phyloP scores from a whole-genome alignment of 2,797 vertebrate species.

The Neosalanx taihuensis region DNA sequence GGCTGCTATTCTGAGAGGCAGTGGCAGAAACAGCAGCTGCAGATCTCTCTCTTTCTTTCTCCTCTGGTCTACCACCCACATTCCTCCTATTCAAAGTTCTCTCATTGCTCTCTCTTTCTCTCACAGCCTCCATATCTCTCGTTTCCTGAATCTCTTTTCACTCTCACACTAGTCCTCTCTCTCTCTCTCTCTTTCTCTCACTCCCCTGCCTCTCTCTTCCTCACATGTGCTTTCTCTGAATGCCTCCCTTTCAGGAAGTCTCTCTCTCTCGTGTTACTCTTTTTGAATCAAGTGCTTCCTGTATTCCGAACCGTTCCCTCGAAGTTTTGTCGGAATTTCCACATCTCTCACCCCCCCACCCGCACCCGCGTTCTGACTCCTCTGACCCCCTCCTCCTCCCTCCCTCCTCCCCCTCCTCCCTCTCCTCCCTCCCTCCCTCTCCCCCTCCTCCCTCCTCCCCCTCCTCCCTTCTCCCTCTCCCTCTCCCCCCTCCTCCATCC shows the following conservation, averaged over 20 bases:
- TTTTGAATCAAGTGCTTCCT: neutral
- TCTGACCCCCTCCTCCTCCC: neutral
- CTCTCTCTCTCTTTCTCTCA: conserved; percentile 33
- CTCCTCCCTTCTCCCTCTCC: conserved; percentile 35
- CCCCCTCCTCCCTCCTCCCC: conserved; percentile 28
- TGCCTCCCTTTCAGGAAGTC: neutral
- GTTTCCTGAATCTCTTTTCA: conserved; percentile 41
- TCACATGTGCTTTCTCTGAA: neutral
- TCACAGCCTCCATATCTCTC: neutral
- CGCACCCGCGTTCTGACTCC: conserved; percentile 2
- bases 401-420: neutral
- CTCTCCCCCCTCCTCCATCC: too few relatives aligned
- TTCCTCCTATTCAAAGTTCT: conserved; percentile 35
- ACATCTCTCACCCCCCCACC: conserved; percentile 40
- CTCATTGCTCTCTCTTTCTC: neutral
- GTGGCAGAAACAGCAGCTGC: conserved; percentile 40
- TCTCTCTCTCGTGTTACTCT: neutral
- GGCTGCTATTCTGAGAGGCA: conserved; percentile 55
- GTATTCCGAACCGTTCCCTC: neutral
- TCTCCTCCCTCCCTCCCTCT: conserved; percentile 2
- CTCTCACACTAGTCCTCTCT: neutral
- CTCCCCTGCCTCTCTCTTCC: conserved; percentile 50
- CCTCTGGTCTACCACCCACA: conserved; percentile 47
- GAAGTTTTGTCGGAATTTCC: neutral
- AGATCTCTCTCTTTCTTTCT: neutral